Base-by-base conservation (phyloP, 2,888 invertebrate species). In the Willowsia nigromaculata region DNA sequence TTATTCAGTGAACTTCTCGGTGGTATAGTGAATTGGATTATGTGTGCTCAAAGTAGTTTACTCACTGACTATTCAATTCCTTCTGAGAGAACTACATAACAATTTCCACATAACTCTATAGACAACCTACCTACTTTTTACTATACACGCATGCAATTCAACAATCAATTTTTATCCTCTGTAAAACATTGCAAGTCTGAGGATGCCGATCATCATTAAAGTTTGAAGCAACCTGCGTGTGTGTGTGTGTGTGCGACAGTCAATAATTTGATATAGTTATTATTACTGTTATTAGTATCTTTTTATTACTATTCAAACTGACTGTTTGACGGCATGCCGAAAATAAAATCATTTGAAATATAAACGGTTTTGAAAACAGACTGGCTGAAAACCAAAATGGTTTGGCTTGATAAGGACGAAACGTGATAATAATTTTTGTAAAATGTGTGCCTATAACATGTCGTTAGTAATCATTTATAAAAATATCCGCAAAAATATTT, bases 221-320 rank as follows among this genome's bases (percentile, higher is more conserved):
- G 68, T 68, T 27, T 37, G 37, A n/a, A 37, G 68, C 59, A 59
- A 18, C 18, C 37, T 68, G 68, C 37, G 18, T 30, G 18, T 40
- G 1, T 47, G 47, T 18, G 18, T 30, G 18, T 40, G 1, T 47
- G 47, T 18, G 74, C 47, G 74, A 74, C 47, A 43, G 74, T 47
- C 74, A 50, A 74, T 74, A 74, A 74, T 74, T 74, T 47, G 74
- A 74, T 74, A 74, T 74, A 74, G 74, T 74, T 74, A 74, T 74
- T 74, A 74, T 74, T 43, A 50, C 47, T 74, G 47, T 74, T 74
- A 47, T 47, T 50, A 47, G 74, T 47, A 13, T n/a, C n/a, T 47
- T n/a, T n/a, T 74, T 74, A 74, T 74, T 74, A 18, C 74, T 47
- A 74, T 43, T 74, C 74, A 74, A 47, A 15, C 43, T 43, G 27